Conservation (phyloP, 2,797 vertebrate species). For the Chelon auratus region DNA sequence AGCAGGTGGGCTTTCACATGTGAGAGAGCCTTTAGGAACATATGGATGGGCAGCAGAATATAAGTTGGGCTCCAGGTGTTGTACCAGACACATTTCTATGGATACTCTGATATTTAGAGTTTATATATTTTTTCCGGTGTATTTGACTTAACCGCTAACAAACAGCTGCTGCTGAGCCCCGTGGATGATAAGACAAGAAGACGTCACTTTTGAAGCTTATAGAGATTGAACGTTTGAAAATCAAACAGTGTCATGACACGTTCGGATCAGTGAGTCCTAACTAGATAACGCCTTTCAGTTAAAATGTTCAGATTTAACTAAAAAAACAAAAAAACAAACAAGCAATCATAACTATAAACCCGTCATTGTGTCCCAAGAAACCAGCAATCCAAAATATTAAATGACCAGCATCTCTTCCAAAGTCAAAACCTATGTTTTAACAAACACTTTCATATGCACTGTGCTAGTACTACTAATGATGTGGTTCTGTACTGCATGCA, state of each 20-base stretch:
- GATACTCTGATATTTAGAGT: slow-evolving; percentile 3
- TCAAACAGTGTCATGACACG: not conserved
- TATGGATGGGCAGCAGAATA: slow-evolving; percentile 18
- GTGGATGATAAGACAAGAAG: slow-evolving; percentile 7
- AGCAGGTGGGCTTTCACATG: slow-evolving; percentile 26
- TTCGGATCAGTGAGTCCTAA: not conserved
- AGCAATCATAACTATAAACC: slow-evolving; percentile 3
- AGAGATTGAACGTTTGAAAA: not conserved
- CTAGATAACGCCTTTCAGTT: not conserved
- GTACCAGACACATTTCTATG: slow-evolving; percentile 7
- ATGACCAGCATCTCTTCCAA: slow-evolving; percentile 2
- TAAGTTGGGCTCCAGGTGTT: not conserved
- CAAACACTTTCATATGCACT: slow-evolving; percentile 24
- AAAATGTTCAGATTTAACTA: not conserved
- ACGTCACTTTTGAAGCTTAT: slow-evolving; percentile 1
- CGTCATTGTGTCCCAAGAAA: not conserved
- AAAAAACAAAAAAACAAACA: not conserved
- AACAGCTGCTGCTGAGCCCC: not conserved
- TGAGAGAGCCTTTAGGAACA: not conserved
- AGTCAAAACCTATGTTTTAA: slow-evolving; percentile 23
- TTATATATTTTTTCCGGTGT: not conserved
- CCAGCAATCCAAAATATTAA: not conserved
- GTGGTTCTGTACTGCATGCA: slow-evolving; percentile 57
- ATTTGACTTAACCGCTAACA: not conserved
- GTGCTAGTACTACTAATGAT: slow-evolving; percentile 52